Percentiles rank a stretch among this genome's conserved stretches.
phyloP scores from a whole-genome alignment of 2,797 vertebrate genomes.

The Trematomus bernacchii region DNA sequence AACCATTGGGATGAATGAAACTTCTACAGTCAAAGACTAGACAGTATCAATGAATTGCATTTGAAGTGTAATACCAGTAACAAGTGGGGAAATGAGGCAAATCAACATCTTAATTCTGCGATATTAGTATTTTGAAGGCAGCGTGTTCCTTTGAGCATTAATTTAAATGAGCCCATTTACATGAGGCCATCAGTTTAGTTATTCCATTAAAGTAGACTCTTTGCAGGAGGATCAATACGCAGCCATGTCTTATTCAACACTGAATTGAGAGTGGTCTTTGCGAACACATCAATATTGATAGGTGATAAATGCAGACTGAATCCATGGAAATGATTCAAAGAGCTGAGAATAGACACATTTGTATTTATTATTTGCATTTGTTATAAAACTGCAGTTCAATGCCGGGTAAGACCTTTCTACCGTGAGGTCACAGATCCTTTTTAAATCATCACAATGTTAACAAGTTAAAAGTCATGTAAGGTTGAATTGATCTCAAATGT shows the following conservation, averaged over 20 bases:
- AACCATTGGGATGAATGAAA: constrained; percentile 8
- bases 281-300: constrained; percentile 70
- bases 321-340: constrained; percentile 38
- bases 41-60: constrained; percentile 12
- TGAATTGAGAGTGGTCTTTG: constrained; percentile 54
- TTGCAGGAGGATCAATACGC: constrained; percentile 58
- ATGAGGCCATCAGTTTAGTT: constrained; percentile 65
- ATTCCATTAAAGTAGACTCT: constrained; percentile 66
- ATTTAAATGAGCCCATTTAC: constrained; percentile 67
- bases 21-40: not conserved
- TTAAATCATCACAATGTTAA: constrained; percentile 25
- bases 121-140: constrained; percentile 43
- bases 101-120: constrained; percentile 42
- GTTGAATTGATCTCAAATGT: constrained; percentile 12
- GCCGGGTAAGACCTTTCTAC: not conserved
- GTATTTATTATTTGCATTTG: constrained; percentile 11
- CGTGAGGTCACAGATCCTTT: constrained; percentile 15
- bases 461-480: constrained; percentile 1
- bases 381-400: constrained; percentile 14
- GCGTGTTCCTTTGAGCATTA: constrained; percentile 33
- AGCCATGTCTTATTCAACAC: constrained; percentile 73
- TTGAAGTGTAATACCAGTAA: constrained; percentile 8
- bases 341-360: constrained; percentile 20
- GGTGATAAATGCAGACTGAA: constrained; percentile 61
- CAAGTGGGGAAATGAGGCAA: constrained; percentile 22